phyloP scores from a whole-genome alignment of 2,797 vertebrate species.

The Dicrostonyx torquatus region DNA sequence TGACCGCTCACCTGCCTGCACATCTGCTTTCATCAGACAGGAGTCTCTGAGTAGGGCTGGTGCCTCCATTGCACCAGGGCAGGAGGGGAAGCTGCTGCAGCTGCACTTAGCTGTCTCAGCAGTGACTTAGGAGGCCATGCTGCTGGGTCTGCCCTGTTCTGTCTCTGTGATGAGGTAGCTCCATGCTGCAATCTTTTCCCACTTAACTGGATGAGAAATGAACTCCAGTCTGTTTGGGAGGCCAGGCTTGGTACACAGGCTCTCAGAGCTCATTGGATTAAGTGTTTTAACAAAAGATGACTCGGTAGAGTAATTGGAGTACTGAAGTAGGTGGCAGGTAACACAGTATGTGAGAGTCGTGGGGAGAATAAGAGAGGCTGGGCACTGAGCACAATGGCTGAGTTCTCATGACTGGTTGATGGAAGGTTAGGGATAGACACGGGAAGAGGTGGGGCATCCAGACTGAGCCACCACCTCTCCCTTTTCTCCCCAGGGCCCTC shows the following conservation, averaged over 20 bases:
- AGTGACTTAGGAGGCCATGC: too few species aligned
- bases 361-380: background rate
- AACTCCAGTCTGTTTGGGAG: background rate
- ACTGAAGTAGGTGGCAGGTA: background rate
- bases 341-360: background rate
- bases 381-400: background rate
- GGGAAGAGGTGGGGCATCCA: background rate
- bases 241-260: background rate
- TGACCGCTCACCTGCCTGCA: background rate
- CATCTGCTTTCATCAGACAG: accelerated
- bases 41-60: background rate
- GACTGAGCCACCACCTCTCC: background rate
- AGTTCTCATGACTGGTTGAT: background rate
- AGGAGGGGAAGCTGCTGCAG: background rate
- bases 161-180: too few species aligned
- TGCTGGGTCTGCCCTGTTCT: background rate
- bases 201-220: background rate
- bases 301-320: background rate
- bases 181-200: accelerated
- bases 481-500: constrained; percentile 89
- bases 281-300: background rate
- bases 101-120: background rate
- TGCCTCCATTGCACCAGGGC: background rate
- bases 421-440: accelerated
- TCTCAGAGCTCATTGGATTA: background rate